Percentiles rank a stretch among this genome's conserved stretches.
Conservation (phyloP, 2,797 vertebrate genomes). For the Furcifer pardalis region DNA sequence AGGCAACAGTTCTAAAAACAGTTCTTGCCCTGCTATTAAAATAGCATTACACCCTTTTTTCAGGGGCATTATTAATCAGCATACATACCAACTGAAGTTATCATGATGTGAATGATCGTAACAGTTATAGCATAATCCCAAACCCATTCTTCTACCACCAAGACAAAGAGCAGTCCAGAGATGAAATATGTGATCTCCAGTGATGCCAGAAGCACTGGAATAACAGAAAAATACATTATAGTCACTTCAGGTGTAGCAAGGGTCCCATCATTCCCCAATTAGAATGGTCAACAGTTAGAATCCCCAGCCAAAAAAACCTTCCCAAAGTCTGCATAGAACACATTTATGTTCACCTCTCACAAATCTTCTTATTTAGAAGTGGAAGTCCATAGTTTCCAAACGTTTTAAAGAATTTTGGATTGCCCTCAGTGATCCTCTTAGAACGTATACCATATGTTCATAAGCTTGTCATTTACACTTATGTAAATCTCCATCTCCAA, state of each 20-base stretch:
- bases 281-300: not conserved
- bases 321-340: not conserved
- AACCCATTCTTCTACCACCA: slow-evolving; percentile 91
- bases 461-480: not conserved
- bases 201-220: slow-evolving; percentile 85
- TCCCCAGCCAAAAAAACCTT: not conserved
- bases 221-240: slow-evolving; percentile 20
- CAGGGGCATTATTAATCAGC: slow-evolving; percentile 3
- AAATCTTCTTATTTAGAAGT: too few relatives aligned
- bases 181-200: slow-evolving; percentile 85
- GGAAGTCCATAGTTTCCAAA: too few relatives aligned
- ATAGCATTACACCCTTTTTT: not conserved
- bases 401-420: too few relatives aligned
- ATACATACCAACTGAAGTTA: slow-evolving; percentile 82
- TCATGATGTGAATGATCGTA: slow-evolving; percentile 84
- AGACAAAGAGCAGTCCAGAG: slow-evolving; percentile 85
- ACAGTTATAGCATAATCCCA: slow-evolving; percentile 92
- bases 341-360: too few relatives aligned
- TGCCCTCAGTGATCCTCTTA: not conserved
- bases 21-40: not conserved
- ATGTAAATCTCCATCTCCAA: not conserved
- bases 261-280: not conserved
- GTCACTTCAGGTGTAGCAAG: too few relatives aligned
- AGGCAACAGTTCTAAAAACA: not conserved
- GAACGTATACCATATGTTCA: not conserved